A percentile compares a stretch with the other conserved stretches of the same genome.
Evolutionary conservation across 2,888 invertebrate species (phyloP).

Genomic region (Pollenia labialis): DNA sequence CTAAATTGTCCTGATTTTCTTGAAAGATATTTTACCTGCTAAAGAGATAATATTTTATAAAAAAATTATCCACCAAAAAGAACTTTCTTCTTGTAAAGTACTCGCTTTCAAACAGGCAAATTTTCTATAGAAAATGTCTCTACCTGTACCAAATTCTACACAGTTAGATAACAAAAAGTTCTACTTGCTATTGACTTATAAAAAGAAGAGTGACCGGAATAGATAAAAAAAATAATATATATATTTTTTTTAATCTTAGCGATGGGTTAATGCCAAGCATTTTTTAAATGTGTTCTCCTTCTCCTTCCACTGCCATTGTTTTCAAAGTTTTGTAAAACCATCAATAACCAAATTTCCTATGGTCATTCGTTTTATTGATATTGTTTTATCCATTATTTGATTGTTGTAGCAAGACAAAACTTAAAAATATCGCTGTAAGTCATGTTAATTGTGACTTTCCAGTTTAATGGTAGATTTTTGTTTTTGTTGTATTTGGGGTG

Average conservation of each 20-base stretch:
- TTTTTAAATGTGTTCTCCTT: conserved; percentile 20
- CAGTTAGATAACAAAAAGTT: background rate
- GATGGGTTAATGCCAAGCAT: conserved; percentile 40
- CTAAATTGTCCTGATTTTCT: too few relatives aligned
- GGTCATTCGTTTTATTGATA: conserved; percentile 64
- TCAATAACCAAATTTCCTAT: conserved; percentile 62
- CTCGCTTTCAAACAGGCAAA: too few relatives aligned
- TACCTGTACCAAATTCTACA: too few relatives aligned
- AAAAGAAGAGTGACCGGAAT: conserved; percentile 52
- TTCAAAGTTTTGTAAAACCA: conserved; percentile 12
- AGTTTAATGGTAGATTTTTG: conserved; percentile 9
- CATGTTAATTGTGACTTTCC: conserved; percentile 62
- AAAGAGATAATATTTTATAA: too few relatives aligned
- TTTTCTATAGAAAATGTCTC: too few relatives aligned
- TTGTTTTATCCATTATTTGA: conserved; percentile 65
- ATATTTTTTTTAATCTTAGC: conserved; percentile 1
- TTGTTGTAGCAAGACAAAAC: conserved; percentile 45
- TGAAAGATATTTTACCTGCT: too few relatives aligned
- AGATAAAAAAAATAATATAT: conserved; percentile 26
- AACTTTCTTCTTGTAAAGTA: too few relatives aligned
- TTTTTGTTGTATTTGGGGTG: conserved; percentile 26
- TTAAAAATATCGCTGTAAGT: conserved; percentile 46
- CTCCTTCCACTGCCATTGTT: conserved; percentile 6
- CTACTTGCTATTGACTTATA: background rate
- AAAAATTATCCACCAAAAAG: too few relatives aligned